These are phyloP conservation scores for Progne subis DNA, from an alignment of 2,113 vertebrate genomes.

Conservation along the genomic window DNA sequence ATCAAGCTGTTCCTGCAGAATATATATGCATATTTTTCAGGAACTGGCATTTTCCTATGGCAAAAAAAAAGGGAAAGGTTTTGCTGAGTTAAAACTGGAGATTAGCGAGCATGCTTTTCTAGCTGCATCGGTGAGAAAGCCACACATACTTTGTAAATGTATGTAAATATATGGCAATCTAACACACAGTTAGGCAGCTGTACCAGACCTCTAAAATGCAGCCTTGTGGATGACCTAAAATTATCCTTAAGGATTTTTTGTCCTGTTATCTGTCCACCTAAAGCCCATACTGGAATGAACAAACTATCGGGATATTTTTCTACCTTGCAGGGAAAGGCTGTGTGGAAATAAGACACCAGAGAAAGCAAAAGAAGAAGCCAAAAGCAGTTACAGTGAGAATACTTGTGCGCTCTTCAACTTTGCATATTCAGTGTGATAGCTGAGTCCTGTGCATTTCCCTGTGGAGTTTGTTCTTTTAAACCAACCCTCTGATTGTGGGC, in stretches of 20 bases:
- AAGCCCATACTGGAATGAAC: background rate
- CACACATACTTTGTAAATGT: background rate
- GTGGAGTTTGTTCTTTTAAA: background rate
- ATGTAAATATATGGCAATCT: background rate
- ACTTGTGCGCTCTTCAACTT: background rate
- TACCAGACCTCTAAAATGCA: background rate
- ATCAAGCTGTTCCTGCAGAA: constrained; percentile 29
- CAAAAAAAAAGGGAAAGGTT: background rate
- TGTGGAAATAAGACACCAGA: background rate
- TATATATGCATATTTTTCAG: constrained; percentile 11
- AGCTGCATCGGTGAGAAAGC: background rate
- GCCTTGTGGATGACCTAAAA: background rate
- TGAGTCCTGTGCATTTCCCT: background rate
- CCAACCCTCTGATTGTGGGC: background rate
- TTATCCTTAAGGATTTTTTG: background rate
- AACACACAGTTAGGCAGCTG: background rate
- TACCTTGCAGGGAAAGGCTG: background rate
- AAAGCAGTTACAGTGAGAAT: background rate
- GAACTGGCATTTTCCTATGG: constrained; percentile 22
- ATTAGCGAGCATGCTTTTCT: background rate
- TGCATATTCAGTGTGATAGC: background rate
- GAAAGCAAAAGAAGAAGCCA: background rate
- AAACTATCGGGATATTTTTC: background rate
- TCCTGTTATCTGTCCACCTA: background rate
- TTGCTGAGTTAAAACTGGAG: background rate